Evolutionary conservation across 2,888 invertebrate genomes (phyloP), one percentile per base, ranked within the genome.

Genomic region (Mylabris sibirica): DNA sequence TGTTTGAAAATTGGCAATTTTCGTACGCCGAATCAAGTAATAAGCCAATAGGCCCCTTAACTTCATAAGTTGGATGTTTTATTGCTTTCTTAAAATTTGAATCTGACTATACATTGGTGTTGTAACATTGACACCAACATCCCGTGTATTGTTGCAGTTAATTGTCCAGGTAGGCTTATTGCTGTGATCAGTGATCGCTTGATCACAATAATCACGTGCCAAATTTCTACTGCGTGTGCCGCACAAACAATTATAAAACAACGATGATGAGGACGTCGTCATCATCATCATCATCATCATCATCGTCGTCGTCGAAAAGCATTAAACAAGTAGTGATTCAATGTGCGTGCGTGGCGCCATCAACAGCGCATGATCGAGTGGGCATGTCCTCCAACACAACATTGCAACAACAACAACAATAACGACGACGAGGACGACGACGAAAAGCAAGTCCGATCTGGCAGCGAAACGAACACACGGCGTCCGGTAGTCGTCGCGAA

Each of bases 321-420:
- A 30, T 30, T n/a, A n/a, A n/a, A n/a, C n/a, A 30, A 30, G 30
- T 30, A 57, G 14, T 26, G 57, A 57, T 57, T 26, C 24, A 76
- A 77, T 75, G 76, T 82, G 82, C 80, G 81, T 82, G 83, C 83
- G 83, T 84, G 84, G 83, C 82, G 83, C 82, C 83, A 77, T 65
- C 35, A 5, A 70, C 65, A 70, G 79, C 81, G 83, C 84, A 80
- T 76, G 83, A 82, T 73, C 77, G 73, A 76, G 80, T 79, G 79
- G 81, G 81, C 79, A 79, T 79, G 80, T 81, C 83, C 82, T 81
- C 81, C 80, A 77, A 78, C 79, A 76, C 66, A 69, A 66, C 76
- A 66, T 70, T 71, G 70, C 71, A 68, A 66, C 38, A 38, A 38
- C 38, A 3, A 11, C 6, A 38, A 38, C 11, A n/a, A n/a, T n/a